Percentiles rank a stretch among this genome's conserved stretches.
Evolutionary conservation across 1,140 invertebrate genomes (phyloP).

Genomic region (Asbolus verrucosus): DNA sequence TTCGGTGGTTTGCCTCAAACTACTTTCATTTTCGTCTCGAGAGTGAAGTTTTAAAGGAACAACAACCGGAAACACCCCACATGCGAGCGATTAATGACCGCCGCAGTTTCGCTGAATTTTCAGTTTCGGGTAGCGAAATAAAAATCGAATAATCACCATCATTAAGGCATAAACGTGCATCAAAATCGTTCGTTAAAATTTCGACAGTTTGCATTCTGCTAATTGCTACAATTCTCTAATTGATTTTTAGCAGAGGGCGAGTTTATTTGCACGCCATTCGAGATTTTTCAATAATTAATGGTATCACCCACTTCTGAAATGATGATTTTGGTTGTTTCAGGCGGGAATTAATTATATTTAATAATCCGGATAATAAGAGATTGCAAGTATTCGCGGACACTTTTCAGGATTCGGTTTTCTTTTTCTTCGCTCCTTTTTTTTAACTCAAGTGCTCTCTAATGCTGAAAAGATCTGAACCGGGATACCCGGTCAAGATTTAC

Average conservation of each 20-base stretch:
- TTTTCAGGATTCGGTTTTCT: neutral
- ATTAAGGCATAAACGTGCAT: no score
- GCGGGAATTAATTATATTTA: conserved; percentile 32
- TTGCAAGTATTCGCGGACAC: neutral
- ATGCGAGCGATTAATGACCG: no score
- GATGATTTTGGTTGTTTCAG: conserved; percentile 31
- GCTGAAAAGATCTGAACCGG: conserved; percentile 39
- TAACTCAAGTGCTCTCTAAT: conserved; percentile 4
- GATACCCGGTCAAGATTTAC: conserved; percentile 45
- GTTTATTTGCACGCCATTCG: conserved; percentile 18
- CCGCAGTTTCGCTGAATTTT: no score
- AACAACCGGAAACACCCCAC: conserved; percentile 8
- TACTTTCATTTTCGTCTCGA: neutral
- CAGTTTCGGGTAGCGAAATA: no score
- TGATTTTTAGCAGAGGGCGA: conserved; percentile 21
- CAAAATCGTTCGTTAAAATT: conserved; percentile 27
- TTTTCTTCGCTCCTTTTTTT: no score
- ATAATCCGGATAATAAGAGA: no score
- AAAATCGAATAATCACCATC: no score
- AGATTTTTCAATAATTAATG: conserved; percentile 42
- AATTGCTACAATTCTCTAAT: conserved; percentile 34
- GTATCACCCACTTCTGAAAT: conserved; percentile 8
- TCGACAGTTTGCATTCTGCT: conserved; percentile 15
- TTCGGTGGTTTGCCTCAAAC: conserved; percentile 19
- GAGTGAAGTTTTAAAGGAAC: no score